Percentiles rank a stretch among this genome's conserved stretches.
phyloP scores from a whole-genome alignment of 1,140 invertebrate species.

The Sitophilus oryzae region DNA sequence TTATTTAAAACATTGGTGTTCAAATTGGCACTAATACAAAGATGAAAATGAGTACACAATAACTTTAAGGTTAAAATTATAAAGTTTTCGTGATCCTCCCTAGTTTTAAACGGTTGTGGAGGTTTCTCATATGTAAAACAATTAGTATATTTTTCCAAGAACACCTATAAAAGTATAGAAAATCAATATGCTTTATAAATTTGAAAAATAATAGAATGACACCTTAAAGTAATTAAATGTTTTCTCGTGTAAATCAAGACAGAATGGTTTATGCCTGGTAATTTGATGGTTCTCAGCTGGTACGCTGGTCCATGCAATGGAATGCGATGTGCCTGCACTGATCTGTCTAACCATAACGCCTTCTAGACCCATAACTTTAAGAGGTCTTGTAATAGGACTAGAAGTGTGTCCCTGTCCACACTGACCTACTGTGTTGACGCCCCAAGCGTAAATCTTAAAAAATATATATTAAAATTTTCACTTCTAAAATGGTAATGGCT shows the following conservation, averaged over 20 bases:
- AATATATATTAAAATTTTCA: not conserved
- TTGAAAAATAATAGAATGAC: not conserved
- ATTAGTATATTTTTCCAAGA: slow-evolving; percentile 55
- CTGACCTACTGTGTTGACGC: slow-evolving; percentile 65
- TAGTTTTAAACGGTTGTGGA: slow-evolving; percentile 46
- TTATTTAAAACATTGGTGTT: slow-evolving; percentile 47
- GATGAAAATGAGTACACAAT: slow-evolving; percentile 54
- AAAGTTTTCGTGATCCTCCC: slow-evolving; percentile 56
- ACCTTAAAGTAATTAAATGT: slow-evolving; percentile 47
- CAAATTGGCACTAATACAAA: slow-evolving; percentile 50
- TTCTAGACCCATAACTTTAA: slow-evolving; percentile 56
- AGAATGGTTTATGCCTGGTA: slow-evolving; percentile 55
- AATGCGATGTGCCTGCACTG: slow-evolving; percentile 59
- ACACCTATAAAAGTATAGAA: slow-evolving; percentile 48
- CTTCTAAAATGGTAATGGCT: not conserved
- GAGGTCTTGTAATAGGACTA: slow-evolving; percentile 56
- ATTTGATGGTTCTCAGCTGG: slow-evolving; percentile 52
- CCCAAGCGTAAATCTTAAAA: slow-evolving; percentile 54
- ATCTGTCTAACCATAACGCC: slow-evolving; percentile 56
- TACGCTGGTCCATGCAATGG: slow-evolving; percentile 61
- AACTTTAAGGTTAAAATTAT: slow-evolving; percentile 54
- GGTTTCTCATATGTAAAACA: slow-evolving; percentile 45
- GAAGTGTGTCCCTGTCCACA: slow-evolving; percentile 63
- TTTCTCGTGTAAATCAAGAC: slow-evolving; percentile 57
- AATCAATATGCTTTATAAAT: not conserved